Evolutionary conservation across 2,113 vertebrate species (phyloP), one percentile per base, ranked within the genome.

Genomic region (Xyliphius kryptos): DNA sequence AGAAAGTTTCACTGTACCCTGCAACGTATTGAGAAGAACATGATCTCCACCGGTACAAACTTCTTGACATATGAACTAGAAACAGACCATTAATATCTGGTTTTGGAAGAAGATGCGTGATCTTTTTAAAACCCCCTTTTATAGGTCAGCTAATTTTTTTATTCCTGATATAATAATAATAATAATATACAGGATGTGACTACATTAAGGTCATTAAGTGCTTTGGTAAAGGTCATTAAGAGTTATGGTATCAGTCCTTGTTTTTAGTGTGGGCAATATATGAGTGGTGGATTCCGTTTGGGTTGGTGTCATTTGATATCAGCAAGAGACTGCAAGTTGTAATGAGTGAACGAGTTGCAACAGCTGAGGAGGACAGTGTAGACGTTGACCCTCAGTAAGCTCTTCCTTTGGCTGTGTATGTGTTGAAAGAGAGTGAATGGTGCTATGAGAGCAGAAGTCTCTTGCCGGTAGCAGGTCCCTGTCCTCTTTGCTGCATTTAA

Each of bases 321-420:
- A 15, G 46, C 5, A 38, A 56, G 59, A n/a, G n/a, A n/a, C n/a
- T n/a, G n/a, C n/a, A 68, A 44, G 72, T 74, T 80, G 68, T 70
- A 78, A 68, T 70, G 55, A 53, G 75, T 79, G 74, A 87, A 84
- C 74, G 81, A 84, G 81, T 80, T 77, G 82, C 80, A 85, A 86
- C 86, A 88, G 85, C 86, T 88, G 86, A 86, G 77, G 78, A 65
- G 76, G 77, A 83, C 76, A 79, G 79, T 82, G 81, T 83, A 78
- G 81, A 81, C 78, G 67, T 74, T 75, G 71, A 43, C 66, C 61
- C 70, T 75, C 63, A 71, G 71, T 75, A 76, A 73, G 47, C 79
- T 71, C 73, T 72, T 77, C 73, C 76, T 85, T 69, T 65, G 65
- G 70, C 61, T 58, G 37, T 36, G 22, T n/a, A 41, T 36, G 26